A percentile compares a stretch with the other conserved stretches of the same genome.
phyloP scores from a whole-genome alignment of 2,888 invertebrate species.

The Nebria salina region DNA sequence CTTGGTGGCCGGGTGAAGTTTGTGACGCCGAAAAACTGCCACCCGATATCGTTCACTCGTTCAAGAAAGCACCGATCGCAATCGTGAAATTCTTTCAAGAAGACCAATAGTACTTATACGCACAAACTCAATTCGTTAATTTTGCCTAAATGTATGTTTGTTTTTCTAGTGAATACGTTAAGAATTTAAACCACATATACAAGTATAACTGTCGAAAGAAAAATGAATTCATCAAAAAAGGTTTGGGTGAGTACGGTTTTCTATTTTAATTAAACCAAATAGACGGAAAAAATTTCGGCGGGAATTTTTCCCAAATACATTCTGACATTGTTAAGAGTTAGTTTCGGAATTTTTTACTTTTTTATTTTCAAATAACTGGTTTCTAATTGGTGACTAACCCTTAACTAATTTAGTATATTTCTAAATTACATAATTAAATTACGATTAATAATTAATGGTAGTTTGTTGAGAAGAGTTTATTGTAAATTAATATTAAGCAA shows the following conservation, averaged over 20 bases:
- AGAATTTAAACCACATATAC: slow-evolving; percentile 75
- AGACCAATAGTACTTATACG: slow-evolving; percentile 77
- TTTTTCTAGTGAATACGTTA: slow-evolving; percentile 78
- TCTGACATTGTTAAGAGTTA: not conserved
- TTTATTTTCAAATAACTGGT: no score
- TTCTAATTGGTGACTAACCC: no score
- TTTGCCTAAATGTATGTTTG: slow-evolving; percentile 28
- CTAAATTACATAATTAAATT: no score
- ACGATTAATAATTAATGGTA: no score
- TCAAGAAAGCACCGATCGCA: slow-evolving; percentile 78
- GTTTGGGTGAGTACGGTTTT: slow-evolving; percentile 72
- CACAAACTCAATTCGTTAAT: not conserved
- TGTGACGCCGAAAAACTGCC: slow-evolving; percentile 71
- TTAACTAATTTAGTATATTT: no score
- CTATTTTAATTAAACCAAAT: not conserved
- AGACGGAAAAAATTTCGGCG: slow-evolving; percentile 15
- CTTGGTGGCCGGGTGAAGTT: slow-evolving; percentile 90
- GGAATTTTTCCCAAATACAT: slow-evolving; percentile 14
- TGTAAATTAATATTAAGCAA: no score
- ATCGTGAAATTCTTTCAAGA: slow-evolving; percentile 88
- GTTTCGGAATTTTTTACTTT: no score
- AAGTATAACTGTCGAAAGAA: slow-evolving; percentile 82
- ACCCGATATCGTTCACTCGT: slow-evolving; percentile 72
- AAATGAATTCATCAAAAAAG: slow-evolving; percentile 83
- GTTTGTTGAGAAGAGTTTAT: no score